Base-by-base conservation (phyloP, 2,797 vertebrate species). In the Australoheros facetus region DNA sequence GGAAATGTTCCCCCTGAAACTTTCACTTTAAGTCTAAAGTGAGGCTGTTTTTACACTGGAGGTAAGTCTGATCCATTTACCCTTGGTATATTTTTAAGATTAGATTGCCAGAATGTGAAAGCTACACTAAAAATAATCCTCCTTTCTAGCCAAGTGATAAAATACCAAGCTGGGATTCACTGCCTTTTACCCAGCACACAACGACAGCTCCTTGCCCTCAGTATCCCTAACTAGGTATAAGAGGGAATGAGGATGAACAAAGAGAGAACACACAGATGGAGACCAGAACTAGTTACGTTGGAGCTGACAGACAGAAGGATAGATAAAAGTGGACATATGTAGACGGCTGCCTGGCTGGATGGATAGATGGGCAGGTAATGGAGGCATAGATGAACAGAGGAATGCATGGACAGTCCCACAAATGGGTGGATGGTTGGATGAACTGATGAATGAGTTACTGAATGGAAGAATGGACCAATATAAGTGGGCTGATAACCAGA, bases 111-210 rank as follows among this genome's bases (percentile, higher is more conserved):
- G 32, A 73, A 34, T 73, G 21, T 78, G 28, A 28, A 75, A 56
- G n/a, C 56, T 57, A 54, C 16, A 5, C 39, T 69, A 56, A 77
- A 82, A 56, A 69, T 62, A 79, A 79, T 79, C 64, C 62, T 60
- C 48, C 48, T 77, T 81, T 75, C 53, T 17, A 58, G 34, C 23
- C 12, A 19, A 51, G 64, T 59, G 32, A 77, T 71, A 62, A 72
- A 83, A 77, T n/a, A 56, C 14, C 21, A 77, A 71, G 71, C 19
- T 32, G 21, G 9, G 34, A 21, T 34, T 71, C 5, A 23, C 6
- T 55, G 19, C 10, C 1, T 45, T 81, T 64, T 71, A 42, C n/a
- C 39, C 8, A 30, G 32, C 56, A 71, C 28, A 8, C 14, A 39
- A 17, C 37, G 21, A 34, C 3, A 30, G 26, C 14, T 23, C 45